Percentiles rank a stretch among this genome's conserved stretches.
phyloP scores from a whole-genome alignment of 2,888 invertebrate species.

The Dolichomitus sp. region DNA sequence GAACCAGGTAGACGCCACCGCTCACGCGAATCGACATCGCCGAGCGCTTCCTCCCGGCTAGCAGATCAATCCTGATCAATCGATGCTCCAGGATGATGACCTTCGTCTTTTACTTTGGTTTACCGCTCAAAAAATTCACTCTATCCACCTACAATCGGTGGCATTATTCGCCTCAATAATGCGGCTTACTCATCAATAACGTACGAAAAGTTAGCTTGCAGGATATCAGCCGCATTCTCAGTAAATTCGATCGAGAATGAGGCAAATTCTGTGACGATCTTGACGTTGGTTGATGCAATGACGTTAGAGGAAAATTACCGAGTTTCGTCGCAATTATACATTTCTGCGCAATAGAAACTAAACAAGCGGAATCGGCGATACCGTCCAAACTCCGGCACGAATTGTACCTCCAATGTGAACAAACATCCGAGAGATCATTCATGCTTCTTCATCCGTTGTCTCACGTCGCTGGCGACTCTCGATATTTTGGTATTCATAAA shows the following conservation, averaged over 20 bases:
- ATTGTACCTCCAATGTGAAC: conserved; percentile 3
- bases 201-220: not conserved
- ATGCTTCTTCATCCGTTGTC: conserved; percentile 41
- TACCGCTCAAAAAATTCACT: not conserved
- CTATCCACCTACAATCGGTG: not conserved
- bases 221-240: not conserved
- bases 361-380: no score
- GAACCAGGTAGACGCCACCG: conserved; percentile 84
- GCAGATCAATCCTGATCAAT: conserved; percentile 53
- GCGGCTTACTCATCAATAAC: not conserved
- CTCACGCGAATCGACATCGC: conserved; percentile 85
- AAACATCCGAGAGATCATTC: conserved; percentile 26
- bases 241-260: not conserved
- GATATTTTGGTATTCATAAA: not conserved
- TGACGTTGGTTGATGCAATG: not conserved
- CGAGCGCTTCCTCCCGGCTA: conserved; percentile 60
- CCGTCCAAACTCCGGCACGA: not conserved
- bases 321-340: not conserved
- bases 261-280: not conserved
- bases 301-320: not conserved
- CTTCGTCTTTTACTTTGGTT: not conserved
- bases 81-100: conserved; percentile 24
- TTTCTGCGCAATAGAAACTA: not conserved
- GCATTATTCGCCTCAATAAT: not conserved
- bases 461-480: not conserved